Evolutionary conservation across 2,113 vertebrate species (phyloP).

Genomic region (Hippocampus barbouri): DNA sequence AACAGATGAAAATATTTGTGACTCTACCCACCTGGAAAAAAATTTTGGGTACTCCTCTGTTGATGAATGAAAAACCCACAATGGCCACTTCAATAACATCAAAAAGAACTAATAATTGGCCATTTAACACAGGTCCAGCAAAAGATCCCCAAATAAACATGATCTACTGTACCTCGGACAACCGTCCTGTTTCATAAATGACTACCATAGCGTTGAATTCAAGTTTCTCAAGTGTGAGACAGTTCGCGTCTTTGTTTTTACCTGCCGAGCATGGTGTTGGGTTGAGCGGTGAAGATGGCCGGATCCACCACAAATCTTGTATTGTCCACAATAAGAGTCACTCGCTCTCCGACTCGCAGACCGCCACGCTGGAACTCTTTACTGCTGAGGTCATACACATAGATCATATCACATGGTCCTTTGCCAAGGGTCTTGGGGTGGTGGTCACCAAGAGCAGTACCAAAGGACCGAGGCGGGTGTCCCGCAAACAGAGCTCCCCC

Average conservation of each 20-base stretch:
- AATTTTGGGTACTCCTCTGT: background rate
- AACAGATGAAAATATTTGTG: constrained; percentile 7
- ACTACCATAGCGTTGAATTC: background rate
- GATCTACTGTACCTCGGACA: too few species aligned
- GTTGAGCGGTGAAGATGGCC: constrained; percentile 93
- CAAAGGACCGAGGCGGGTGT: constrained; percentile 36
- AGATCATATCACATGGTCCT: constrained; percentile 82
- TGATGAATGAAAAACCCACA: background rate
- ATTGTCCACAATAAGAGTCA: constrained; percentile 94
- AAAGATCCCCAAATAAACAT: background rate
- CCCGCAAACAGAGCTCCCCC: constrained; percentile 34
- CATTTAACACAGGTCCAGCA: background rate
- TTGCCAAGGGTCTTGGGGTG: constrained; percentile 67
- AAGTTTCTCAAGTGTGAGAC: background rate
- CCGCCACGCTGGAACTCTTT: constrained; percentile 84
- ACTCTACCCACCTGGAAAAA: background rate
- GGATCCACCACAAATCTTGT: constrained; percentile 97
- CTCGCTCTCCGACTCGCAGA: constrained; percentile 81
- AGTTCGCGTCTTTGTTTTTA: constrained; percentile 38
- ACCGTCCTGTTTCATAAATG: too few species aligned
- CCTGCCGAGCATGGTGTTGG: constrained; percentile 99
- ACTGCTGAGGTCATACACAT: constrained; percentile 82
- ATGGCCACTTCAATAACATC: background rate
- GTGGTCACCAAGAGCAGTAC: constrained; percentile 77
- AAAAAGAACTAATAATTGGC: background rate